Percentiles rank a stretch among this genome's conserved stretches.
Evolutionary conservation across 2,113 vertebrate species (phyloP).

Genomic region (Sebastes schlegelii): DNA sequence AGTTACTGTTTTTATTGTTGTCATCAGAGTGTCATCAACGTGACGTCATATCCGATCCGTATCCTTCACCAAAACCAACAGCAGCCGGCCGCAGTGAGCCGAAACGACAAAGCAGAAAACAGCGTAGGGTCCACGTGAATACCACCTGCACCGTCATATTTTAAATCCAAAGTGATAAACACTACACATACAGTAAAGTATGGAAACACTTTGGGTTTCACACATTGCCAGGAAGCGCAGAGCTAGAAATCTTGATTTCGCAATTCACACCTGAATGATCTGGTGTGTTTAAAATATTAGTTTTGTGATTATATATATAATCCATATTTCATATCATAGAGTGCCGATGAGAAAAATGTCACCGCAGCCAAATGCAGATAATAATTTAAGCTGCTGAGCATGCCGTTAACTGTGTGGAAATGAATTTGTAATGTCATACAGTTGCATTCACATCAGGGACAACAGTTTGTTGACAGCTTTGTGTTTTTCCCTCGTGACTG

Average conservation of each 20-base stretch:
- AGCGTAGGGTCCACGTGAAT: no score
- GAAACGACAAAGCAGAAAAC: no score
- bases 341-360: not conserved
- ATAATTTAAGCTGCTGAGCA: slow-evolving; percentile 9
- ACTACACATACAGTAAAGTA: no score
- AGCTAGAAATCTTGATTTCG: not conserved
- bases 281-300: slow-evolving; percentile 12
- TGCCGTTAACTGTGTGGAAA: not conserved
- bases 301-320: slow-evolving; percentile 23
- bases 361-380: not conserved
- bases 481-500: not conserved
- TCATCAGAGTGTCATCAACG: no score
- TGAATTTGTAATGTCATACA: not conserved
- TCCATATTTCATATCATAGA: slow-evolving; percentile 17
- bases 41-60: no score
- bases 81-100: no score
- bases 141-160: no score
- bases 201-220: no score
- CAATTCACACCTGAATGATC: not conserved
- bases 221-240: no score
- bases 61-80: no score
- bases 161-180: no score
- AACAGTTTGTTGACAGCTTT: not conserved
- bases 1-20: no score
- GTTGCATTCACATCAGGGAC: not conserved